Evolutionary conservation across 2,113 vertebrate genomes (phyloP), one percentile per base, ranked within the genome.

Genomic region (Saimiri boliviensis): DNA sequence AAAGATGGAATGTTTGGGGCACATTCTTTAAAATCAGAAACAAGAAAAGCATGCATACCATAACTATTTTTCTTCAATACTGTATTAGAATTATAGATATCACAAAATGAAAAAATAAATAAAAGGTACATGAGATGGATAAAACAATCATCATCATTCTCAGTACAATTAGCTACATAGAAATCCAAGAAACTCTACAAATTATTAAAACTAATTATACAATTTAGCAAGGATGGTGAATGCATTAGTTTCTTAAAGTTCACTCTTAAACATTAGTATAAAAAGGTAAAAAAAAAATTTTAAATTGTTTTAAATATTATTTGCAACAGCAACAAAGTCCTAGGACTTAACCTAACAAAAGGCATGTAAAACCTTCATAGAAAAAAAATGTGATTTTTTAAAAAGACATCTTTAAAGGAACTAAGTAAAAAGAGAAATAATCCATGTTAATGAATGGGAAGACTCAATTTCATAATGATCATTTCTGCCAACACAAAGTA

Each of bases 1-100:
- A 79, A 95, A 95, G 35, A 71, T 95, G 35, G 42, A 60, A 37
- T 60, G 58, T 86, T 91, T 91, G 60, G 85, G 85, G 47, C 32
- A 79, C 70, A 91, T 68, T 25, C 40, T 79, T 95, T 79, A 86
- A 68, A 94, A 90, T 68, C 47, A 79, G 20, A 91, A 77, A 71
- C 13, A 70, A 91, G 73, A 49, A 94, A 91, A 95, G 14, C 19
- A 49, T 71, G 20, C 25, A 40, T 71, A 25, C 52, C 73, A 71
- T 40, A 84, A 73, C 54, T 86, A n/a, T 47, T 49, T 71, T 42
- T 86, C 25, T 79, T 82, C 79, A 80, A 79, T 86, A 42, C 45
- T 60, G 1, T 66, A 35, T 80, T 86, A 20, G 3, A 95, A 86
- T 58, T 77, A 32, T 49, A 86, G 42, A 79, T 25, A 60, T 71